Evolutionary conservation across 2,113 vertebrate species (phyloP).

Genomic region (Eretmochelys imbricata): DNA sequence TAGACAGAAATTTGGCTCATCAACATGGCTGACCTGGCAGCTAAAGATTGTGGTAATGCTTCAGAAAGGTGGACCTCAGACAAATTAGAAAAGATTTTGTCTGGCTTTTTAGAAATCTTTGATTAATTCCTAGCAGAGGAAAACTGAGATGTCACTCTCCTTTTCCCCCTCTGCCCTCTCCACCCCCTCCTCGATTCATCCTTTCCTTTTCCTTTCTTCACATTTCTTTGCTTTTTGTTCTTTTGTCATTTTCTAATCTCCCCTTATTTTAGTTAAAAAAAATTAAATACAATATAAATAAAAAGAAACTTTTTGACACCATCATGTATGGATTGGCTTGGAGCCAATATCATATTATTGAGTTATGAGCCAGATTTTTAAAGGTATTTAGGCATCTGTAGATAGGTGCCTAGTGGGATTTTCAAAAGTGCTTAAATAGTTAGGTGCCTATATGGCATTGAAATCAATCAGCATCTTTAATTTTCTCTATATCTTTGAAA

Average conservation of each 20-base stretch:
- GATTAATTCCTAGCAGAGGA: not conserved
- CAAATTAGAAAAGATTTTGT: not conserved
- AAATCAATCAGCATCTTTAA: not conserved
- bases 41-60: not conserved
- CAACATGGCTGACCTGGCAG: not conserved
- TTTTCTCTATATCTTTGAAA: not conserved
- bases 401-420: not conserved
- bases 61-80: not conserved
- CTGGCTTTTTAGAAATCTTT: not conserved
- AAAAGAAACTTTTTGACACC: not conserved
- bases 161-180: not conserved
- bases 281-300: no score
- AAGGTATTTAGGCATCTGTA: not conserved
- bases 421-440: rapidly evolving
- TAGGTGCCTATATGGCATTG: not conserved
- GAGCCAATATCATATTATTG: not conserved
- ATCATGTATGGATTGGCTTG: not conserved
- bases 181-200: no score
- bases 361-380: not conserved
- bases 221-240: not conserved
- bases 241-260: not conserved
- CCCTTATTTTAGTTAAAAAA: not conserved
- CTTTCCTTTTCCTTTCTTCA: not conserved
- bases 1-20: no score
- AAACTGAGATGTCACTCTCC: not conserved